Evolutionary conservation across 2,888 invertebrate species (phyloP).

Genomic region (Acanthosepion lycidas): DNA sequence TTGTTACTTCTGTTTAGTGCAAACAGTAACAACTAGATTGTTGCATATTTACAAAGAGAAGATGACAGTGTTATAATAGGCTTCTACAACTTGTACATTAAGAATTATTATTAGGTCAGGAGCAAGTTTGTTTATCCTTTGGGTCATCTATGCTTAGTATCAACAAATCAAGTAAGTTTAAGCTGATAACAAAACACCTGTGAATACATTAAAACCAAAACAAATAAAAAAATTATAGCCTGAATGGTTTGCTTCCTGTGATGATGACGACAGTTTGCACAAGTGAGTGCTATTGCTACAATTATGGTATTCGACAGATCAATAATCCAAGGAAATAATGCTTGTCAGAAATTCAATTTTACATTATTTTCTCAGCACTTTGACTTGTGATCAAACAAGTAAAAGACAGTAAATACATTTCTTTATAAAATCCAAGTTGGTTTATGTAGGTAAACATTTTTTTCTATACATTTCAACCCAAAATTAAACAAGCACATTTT

Average conservation of each 20-base stretch:
- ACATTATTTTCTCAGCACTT: neutral
- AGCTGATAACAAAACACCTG: neutral
- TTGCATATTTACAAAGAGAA: neutral
- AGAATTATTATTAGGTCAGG: neutral
- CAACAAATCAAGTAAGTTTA: neutral
- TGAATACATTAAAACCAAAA: neutral
- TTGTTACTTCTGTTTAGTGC: no score
- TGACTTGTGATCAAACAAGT: neutral
- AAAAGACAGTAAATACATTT: neutral
- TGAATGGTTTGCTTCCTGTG: no score
- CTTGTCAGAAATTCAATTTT: neutral
- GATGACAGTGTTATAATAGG: neutral
- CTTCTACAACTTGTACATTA: neutral
- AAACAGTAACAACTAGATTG: neutral
- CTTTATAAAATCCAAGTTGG: neutral
- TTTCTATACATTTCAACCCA: neutral
- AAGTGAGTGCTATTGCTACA: neutral
- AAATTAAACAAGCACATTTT: no score
- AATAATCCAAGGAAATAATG: neutral
- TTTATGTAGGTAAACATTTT: neutral
- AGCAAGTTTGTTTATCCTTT: neutral
- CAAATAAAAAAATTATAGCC: neutral
- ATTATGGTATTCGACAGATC: neutral
- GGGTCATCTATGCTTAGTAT: neutral
- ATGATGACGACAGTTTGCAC: neutral